Evolutionary conservation across 2,888 invertebrate genomes (phyloP).

Genomic region (Eilema caniola): DNA sequence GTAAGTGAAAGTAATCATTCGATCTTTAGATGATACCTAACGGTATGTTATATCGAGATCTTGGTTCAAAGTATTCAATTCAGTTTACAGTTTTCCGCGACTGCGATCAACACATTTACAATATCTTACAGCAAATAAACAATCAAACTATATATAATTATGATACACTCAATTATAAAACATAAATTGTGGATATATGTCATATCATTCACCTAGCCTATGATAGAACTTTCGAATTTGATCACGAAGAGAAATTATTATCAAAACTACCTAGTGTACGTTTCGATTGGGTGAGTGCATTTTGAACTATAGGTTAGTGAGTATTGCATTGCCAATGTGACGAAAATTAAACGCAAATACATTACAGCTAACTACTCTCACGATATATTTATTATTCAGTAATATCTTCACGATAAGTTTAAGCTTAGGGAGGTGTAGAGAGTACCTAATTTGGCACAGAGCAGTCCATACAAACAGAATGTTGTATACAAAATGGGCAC

Average conservation of each 20-base stretch:
- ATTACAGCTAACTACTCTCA: conserved; percentile 83
- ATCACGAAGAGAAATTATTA: conserved; percentile 86
- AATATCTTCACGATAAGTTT: conserved; percentile 68
- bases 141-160: conserved; percentile 58
- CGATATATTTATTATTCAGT: conserved; percentile 73
- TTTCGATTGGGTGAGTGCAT: conserved; percentile 81
- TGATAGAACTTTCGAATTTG: conserved; percentile 86
- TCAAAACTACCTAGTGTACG: conserved; percentile 85
- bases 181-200: conserved; percentile 71
- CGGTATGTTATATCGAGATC: conserved; percentile 37
- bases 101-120: conserved; percentile 57
- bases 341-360: conserved; percentile 77
- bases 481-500: conserved; percentile 42
- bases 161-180: conserved; percentile 68
- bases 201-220: conserved; percentile 85
- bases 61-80: conserved; percentile 35
- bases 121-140: conserved; percentile 60
- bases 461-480: conserved; percentile 54
- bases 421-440: conserved; percentile 57
- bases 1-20: conserved; percentile 1
- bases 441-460: conserved; percentile 83
- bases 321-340: conserved; percentile 77
- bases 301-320: conserved; percentile 83
- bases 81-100: conserved; percentile 56
- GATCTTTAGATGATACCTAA: conserved; percentile 14